phyloP scores from a whole-genome alignment of 1,140 invertebrate genomes.

The Hylaeus anthracinus region DNA sequence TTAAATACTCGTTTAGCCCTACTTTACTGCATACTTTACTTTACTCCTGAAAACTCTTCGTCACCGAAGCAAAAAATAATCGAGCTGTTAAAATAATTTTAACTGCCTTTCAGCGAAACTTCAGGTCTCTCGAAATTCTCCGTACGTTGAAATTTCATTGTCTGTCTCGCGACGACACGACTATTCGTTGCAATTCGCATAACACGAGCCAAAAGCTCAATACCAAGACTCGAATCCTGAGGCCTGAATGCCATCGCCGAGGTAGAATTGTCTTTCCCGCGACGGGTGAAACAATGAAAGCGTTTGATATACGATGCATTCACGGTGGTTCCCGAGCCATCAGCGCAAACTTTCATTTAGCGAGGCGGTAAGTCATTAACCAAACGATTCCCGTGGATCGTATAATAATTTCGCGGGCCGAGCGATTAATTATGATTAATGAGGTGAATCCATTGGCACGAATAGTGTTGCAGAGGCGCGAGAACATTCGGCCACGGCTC shows the following conservation, averaged over 20 bases:
- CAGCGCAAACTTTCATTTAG: constrained; percentile 4
- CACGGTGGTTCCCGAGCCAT: background rate
- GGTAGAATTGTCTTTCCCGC: background rate
- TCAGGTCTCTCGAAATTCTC: too few species aligned
- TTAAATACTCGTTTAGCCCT: too few species aligned
- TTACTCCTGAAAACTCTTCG: too few species aligned
- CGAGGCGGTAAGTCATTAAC: constrained; percentile 30
- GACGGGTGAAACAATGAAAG: background rate
- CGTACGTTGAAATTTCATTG: too few species aligned
- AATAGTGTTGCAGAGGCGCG: background rate
- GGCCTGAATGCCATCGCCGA: background rate
- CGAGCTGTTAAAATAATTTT: too few species aligned
- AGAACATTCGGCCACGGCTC: background rate
- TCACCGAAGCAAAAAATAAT: too few species aligned
- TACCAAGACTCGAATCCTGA: background rate
- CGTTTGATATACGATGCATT: constrained; percentile 3
- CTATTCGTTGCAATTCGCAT: too few species aligned
- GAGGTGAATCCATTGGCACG: background rate
- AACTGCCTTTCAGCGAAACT: too few species aligned
- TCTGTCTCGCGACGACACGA: too few species aligned
- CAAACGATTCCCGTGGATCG: constrained; percentile 30
- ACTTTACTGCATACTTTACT: too few species aligned
- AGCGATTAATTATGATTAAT: constrained; percentile 48
- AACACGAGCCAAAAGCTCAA: too few species aligned
- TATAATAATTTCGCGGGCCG: constrained; percentile 45